Evolutionary conservation across 2,113 vertebrate genomes (phyloP), one percentile per base, ranked within the genome.

Genomic region (Electrona antarctica): DNA sequence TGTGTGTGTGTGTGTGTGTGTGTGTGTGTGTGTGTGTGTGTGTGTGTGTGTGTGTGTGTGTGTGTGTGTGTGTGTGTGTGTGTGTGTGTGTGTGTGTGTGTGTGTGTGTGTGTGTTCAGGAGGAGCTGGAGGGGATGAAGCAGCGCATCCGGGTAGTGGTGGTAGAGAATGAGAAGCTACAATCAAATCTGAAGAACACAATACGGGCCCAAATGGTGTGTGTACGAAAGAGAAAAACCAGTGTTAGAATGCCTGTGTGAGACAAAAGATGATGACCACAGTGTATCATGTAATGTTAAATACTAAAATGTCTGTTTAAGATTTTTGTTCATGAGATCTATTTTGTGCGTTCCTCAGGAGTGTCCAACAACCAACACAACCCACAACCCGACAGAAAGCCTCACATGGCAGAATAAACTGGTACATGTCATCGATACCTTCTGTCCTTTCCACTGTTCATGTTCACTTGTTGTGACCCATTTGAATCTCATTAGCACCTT

Each of bases 121-220:
- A 98, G 2, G 96, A 98, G 79, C 83, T 98, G n/a, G 88, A 91
- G 72, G 93, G 85, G 46, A 77, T 98, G 89, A 97, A 98, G 87
- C 90, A 93, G 64, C 89, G 67, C 65, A 54, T 97, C 67, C 90
- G 90, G 77, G 91, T 94, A 54, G 90, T 96, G 85, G 90, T 96
- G 67, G 79, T 95, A 79, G 95, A 98, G 90, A 98, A 97, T 64
- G 94, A 96, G 74, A 95, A 94, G 6, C 92, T 98, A 47, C 92
- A 93, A 3, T 80, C 91, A 67, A 88, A 94, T 41, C 74, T 96
- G 64, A 95, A 94, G 88, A 91, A 88, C 67, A 90, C 91, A 86
- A 79, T 87, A 69, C 33, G 3, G 33, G 33, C 33, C 33, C 33
- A 41, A 41, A 41, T 41, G 33, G 33, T 41, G 33, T 41, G 33